Evolutionary conservation across 2,797 vertebrate genomes (phyloP), one percentile per base, ranked within the genome.

Genomic region (Hapalemur alaotrensis): DNA sequence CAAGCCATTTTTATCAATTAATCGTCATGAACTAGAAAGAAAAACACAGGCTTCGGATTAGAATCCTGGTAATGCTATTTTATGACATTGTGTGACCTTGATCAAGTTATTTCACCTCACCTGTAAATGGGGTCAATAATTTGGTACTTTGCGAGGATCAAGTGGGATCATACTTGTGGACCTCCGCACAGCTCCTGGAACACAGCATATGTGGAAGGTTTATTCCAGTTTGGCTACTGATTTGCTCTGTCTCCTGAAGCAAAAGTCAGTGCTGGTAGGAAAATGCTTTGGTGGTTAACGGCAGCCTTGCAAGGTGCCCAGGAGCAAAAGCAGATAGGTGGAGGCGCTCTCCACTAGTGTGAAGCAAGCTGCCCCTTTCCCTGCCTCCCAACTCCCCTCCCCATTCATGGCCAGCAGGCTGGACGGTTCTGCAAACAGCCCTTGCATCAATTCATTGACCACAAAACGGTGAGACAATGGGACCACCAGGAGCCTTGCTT

Each of bases 371-470:
- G 10, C 22, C 20, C 63, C 28, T n/a, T 32, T 6, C 13, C 46
- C 35, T 15, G 0, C 18, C 14, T 20, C 28, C 2, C 4, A 1
- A 2, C 46, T 11, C 35, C 28, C 67, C 73, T 63, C 87, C 88
- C 41, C 1, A 11, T 0, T 2, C 75, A 83, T 13, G 43, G 72
- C 91, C 95, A 78, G 96, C 72, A 93, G 89, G 70, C 80, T 67
- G 72, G 57, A 72, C 22, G 7, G 48, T 86, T 97, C 83, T 91
- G 83, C 81, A 97, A 96, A 96, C 83, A 93, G 70, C 80, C 79
- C 54, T 63, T 94, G 86, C 94, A 97, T 96, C 97, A 98, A 98
- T 97, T 97, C 96, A 97, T 96, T 97, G 97, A 98, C 96, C 86
- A 96, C 97, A 95, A 93, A 92, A 95, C 0, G 5, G 89, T 97